Percentiles rank a stretch among this genome's conserved stretches.
phyloP scores from a whole-genome alignment of 2,113 vertebrate genomes.

The Mobula hypostoma region DNA sequence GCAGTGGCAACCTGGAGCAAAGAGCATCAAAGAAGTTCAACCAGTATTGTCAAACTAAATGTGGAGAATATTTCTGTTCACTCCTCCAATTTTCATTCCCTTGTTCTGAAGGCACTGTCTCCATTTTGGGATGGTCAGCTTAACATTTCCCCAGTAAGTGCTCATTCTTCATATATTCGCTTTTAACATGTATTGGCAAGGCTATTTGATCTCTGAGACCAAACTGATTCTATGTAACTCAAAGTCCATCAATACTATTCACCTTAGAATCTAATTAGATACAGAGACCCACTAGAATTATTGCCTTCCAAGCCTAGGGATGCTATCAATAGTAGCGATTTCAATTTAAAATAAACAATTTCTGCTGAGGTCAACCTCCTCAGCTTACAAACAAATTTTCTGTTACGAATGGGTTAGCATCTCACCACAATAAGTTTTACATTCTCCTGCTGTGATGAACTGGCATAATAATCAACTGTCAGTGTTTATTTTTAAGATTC shows the following conservation, averaged over 20 bases:
- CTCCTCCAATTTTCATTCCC: not conserved
- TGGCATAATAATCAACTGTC: not conserved
- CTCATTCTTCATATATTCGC: not conserved
- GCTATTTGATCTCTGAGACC: not conserved
- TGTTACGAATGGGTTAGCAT: not conserved
- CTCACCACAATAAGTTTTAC: not conserved
- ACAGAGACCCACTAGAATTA: not conserved
- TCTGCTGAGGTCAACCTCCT: not conserved
- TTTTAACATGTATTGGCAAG: not conserved
- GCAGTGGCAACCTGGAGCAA: conserved; percentile 84
- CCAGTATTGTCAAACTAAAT: not conserved
- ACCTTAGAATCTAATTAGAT: not conserved
- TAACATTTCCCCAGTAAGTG: not conserved
- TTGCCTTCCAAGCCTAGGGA: not conserved
- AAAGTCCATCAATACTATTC: not conserved
- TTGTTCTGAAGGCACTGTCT: not conserved
- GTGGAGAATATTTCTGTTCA: not conserved
- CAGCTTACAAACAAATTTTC: too few species aligned
- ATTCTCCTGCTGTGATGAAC: not conserved
- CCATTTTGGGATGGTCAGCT: not conserved
- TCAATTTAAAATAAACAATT: not conserved
- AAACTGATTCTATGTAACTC: not conserved
- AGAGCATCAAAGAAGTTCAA: conserved; percentile 39
- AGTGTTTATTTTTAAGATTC: not conserved
- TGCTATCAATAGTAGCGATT: not conserved